A percentile compares a stretch with the other conserved stretches of the same genome.
These are phyloP conservation scores for Battus philenor DNA, from an alignment of 1,140 invertebrate genomes.

Conservation along the genomic window DNA sequence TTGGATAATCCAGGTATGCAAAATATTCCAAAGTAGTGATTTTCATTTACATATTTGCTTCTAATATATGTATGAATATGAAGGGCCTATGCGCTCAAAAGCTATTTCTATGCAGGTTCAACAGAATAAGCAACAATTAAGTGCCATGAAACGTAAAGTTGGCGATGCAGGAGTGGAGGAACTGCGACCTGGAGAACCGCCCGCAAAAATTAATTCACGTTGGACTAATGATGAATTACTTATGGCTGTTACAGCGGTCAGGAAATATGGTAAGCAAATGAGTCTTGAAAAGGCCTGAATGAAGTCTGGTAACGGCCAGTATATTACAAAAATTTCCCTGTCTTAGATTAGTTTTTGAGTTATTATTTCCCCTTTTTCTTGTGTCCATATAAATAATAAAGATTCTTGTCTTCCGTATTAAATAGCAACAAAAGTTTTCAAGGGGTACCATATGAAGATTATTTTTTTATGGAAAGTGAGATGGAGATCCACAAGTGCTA, in stretches of 20 bases:
- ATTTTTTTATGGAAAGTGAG: too few species aligned
- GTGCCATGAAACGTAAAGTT: constrained; percentile 87
- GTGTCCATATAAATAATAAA: too few species aligned
- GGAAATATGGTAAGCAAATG: constrained; percentile 89
- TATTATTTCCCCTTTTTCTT: too few species aligned
- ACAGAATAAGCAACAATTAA: constrained; percentile 94
- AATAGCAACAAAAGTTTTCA: too few species aligned
- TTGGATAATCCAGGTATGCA: constrained; percentile 73
- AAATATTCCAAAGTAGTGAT: constrained; percentile 14
- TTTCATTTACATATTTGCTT: constrained; percentile 12
- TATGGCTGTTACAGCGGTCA: constrained; percentile 92
- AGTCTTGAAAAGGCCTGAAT: neutral
- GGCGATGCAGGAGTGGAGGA: constrained; percentile 80
- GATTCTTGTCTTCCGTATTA: too few species aligned
- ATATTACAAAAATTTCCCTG: too few species aligned
- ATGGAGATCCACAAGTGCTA: too few species aligned
- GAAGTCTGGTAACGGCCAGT: neutral
- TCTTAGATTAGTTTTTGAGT: too few species aligned
- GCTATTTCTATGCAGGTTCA: constrained; percentile 84
- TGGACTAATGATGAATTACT: constrained; percentile 96
- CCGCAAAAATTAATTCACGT: constrained; percentile 87
- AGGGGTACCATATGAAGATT: too few species aligned
- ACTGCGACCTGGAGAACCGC: constrained; percentile 81
- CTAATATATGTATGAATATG: constrained; percentile 20
- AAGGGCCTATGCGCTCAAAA: constrained; percentile 8